Base-by-base conservation (phyloP, 1,140 invertebrate species). In the Drosophila seguyi region DNA sequence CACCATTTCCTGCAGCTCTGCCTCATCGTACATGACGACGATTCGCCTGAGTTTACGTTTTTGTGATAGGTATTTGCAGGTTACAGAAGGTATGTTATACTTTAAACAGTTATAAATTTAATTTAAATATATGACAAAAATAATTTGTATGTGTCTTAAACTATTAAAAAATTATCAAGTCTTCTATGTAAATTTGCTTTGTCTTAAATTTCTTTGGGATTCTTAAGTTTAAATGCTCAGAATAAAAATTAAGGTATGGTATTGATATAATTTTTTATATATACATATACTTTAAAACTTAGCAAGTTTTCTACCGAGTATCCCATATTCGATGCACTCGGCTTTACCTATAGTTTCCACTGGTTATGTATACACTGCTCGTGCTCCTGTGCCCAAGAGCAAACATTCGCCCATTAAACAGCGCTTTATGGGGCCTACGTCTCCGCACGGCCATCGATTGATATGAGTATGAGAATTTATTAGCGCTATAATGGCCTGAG, bases 391-490 rank as follows among this genome's bases (percentile, higher is more conserved):
- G 20, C 20, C 47, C 55, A 61, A 7, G 20, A 53, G 45, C 34
- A 38, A 55, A 34, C 45, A 61, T 67, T 47, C 41, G 65, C 52
- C 60, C 65, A 79, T 79, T 84, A 76, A 84, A 67, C 75, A 67
- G 31, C 25, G 61, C 76, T 84, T 84, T 68, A 77, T 78, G 59
- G 66, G 61, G 55, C 60, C 48, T 71, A 44, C 29, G 22, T 39
- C 67, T 58, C 52, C 34, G 53, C 48, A 58, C 50, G 48, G 36
- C 56, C 60, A 72, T 79, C 79, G 69, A 87, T 79, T 82, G 75
- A 87, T 79, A 75, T 68, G 69, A 68, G 56, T 48, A 61, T 69
- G 55, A 50, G 63, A 87, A 79, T 86, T 75, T 82, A 81, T 82
- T 71, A 77, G 52, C 52, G 52, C 72, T 63, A 77, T 88, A 83